Percentiles rank a stretch among this genome's conserved stretches.
These are phyloP conservation scores for Melieria omissa DNA, from an alignment of 2,888 invertebrate genomes.

Conservation along the genomic window DNA sequence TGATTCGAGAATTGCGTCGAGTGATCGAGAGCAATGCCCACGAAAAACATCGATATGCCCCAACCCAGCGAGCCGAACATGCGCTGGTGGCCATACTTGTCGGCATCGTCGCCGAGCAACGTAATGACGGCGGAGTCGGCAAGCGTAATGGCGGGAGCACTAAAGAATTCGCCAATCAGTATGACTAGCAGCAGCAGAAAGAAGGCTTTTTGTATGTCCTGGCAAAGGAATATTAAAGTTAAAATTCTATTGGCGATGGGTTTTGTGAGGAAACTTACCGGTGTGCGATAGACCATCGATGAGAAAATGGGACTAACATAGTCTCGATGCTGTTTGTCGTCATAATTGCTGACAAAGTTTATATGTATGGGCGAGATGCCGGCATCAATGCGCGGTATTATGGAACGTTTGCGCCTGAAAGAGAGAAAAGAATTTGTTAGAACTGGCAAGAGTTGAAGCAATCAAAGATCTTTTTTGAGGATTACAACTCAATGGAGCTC, in stretches of 20 bases:
- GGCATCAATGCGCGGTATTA: slow-evolving; percentile 61
- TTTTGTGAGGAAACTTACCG: slow-evolving; percentile 51
- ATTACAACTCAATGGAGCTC: background rate
- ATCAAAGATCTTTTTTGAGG: background rate
- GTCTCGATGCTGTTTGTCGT: slow-evolving; percentile 74
- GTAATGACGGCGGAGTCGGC: slow-evolving; percentile 94
- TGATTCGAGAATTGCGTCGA: slow-evolving; percentile 95
- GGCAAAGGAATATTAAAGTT: slow-evolving; percentile 12
- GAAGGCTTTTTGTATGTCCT: slow-evolving; percentile 95
- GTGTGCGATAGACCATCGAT: slow-evolving; percentile 88
- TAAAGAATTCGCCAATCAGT: slow-evolving; percentile 97
- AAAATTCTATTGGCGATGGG: background rate
- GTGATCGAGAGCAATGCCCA: slow-evolving; percentile 91
- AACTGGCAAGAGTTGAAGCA: background rate
- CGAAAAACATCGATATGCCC: slow-evolving; percentile 99
- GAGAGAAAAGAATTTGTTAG: background rate
- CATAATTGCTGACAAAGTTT: slow-evolving; percentile 80
- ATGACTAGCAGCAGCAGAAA: slow-evolving; percentile 92
- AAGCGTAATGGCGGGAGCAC: slow-evolving; percentile 93
- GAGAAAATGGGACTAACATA: slow-evolving; percentile 93
- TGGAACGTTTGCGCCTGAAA: slow-evolving; percentile 55
- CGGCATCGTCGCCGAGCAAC: slow-evolving; percentile 87
- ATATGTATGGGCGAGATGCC: slow-evolving; percentile 78
- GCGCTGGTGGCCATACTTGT: slow-evolving; percentile 93
- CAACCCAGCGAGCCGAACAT: slow-evolving; percentile 99